These are phyloP conservation scores for Lamproptera curius DNA, from an alignment of 2,888 invertebrate species.

Conservation along the genomic window DNA sequence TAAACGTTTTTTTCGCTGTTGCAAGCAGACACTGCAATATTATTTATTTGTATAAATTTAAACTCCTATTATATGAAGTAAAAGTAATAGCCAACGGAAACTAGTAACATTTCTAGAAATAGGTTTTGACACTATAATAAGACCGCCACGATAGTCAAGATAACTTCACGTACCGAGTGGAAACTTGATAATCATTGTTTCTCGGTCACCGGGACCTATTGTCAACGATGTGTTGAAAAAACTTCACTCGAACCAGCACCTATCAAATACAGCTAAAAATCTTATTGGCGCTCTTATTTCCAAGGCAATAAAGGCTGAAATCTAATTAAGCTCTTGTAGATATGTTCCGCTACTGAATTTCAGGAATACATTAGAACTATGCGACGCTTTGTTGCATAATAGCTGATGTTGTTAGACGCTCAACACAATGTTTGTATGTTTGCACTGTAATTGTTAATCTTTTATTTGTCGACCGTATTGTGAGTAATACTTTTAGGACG, in stretches of 20 bases:
- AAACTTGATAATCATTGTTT: slow-evolving; percentile 16
- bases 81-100: neutral
- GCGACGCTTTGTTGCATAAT: slow-evolving; percentile 13
- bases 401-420: slow-evolving; percentile 5
- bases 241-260: neutral
- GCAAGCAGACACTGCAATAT: too few relatives aligned
- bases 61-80: neutral
- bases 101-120: neutral
- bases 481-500: too few relatives aligned
- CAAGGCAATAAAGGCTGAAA: slow-evolving; percentile 1
- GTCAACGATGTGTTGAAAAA: slow-evolving; percentile 56
- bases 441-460: too few relatives aligned
- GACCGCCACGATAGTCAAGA: neutral
- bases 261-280: neutral
- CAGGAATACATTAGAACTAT: slow-evolving; percentile 20
- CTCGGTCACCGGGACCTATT: slow-evolving; percentile 44
- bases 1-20: neutral
- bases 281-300: neutral
- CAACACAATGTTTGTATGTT: too few relatives aligned
- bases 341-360: slow-evolving; percentile 24
- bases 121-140: neutral
- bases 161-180: slow-evolving; percentile 12
- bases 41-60: neutral
- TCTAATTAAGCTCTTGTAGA: slow-evolving; percentile 35
- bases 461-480: too few relatives aligned